These are phyloP conservation scores for Chaetodon trifasciatus DNA, from an alignment of 2,797 vertebrate species.

Conservation along the genomic window DNA sequence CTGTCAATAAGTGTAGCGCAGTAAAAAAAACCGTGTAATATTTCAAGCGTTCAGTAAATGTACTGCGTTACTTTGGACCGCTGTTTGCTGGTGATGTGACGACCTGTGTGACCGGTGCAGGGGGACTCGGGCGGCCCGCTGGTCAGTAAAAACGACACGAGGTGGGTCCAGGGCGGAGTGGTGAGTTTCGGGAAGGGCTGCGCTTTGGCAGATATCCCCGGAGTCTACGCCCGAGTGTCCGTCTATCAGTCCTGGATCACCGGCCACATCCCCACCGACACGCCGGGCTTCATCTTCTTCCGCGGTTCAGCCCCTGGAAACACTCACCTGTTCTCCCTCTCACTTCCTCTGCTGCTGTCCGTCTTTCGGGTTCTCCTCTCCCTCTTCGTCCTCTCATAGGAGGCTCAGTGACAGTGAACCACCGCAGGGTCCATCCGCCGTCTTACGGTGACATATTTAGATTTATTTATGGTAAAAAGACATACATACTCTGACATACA, in stretches of 20 bases:
- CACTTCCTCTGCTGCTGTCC: conserved; percentile 44
- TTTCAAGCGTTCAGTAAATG: too few species aligned
- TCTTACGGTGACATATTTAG: not conserved
- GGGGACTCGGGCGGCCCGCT: conserved; percentile 63
- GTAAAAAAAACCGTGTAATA: too few species aligned
- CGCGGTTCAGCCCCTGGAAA: fast-evolving
- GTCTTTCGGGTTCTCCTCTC: conserved; percentile 27
- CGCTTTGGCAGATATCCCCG: conserved; percentile 43
- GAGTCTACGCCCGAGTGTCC: conserved; percentile 75
- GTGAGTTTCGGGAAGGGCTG: conserved; percentile 69
- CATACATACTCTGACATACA: too few species aligned
- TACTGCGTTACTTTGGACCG: not conserved
- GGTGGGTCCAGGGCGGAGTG: conserved; percentile 68
- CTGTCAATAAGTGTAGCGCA: too few species aligned
- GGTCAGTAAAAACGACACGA: conserved; percentile 15
- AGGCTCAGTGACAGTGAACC: fast-evolving
- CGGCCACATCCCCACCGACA: not conserved
- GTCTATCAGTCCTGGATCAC: conserved; percentile 74
- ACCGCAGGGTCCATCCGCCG: not conserved
- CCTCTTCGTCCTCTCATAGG: conserved; percentile 39
- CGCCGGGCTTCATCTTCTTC: conserved; percentile 51
- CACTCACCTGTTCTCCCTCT: not conserved
- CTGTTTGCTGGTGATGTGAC: not conserved
- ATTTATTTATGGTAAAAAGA: not conserved
- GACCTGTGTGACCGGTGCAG: not conserved